A percentile compares a stretch with the other conserved stretches of the same genome.
Conservation (phyloP, 2,888 invertebrate species). For the Julus scandinavius region DNA sequence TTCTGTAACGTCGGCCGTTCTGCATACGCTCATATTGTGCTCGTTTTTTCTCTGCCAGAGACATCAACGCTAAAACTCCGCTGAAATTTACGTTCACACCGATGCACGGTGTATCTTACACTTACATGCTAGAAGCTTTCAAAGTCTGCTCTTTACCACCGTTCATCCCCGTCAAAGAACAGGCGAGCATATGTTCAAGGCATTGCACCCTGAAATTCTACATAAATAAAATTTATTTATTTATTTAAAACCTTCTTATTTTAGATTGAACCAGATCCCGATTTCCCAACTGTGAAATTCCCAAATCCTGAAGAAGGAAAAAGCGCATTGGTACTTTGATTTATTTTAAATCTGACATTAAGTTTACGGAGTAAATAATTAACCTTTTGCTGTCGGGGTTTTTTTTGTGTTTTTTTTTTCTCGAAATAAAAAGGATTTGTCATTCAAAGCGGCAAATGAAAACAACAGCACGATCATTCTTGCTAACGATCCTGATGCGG, state of each 20-base stretch:
- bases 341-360: too few relatives aligned
- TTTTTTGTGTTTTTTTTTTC: too few relatives aligned
- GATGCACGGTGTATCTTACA: conserved; percentile 97
- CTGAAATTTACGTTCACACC: conserved; percentile 89
- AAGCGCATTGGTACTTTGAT: conserved; percentile 72
- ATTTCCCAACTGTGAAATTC: conserved; percentile 96
- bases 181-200: conserved; percentile 68
- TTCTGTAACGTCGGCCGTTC: too few relatives aligned
- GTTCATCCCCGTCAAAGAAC: conserved; percentile 66
- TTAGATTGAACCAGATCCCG: conserved; percentile 91
- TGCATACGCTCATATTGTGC: too few relatives aligned
- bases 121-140: conserved; percentile 80
- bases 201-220: too few relatives aligned
- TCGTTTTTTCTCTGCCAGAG: not conserved
- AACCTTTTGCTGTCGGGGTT: too few relatives aligned
- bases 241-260: conserved; percentile 50
- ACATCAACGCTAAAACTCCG: conserved; percentile 69
- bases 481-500: conserved; percentile 99
- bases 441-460: conserved; percentile 80
- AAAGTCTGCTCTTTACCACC: conserved; percentile 75
- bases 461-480: conserved; percentile 79
- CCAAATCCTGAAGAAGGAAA: conserved; percentile 98
- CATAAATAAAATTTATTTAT: too few relatives aligned
- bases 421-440: conserved; percentile 70
- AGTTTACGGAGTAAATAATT: too few relatives aligned